phyloP scores from a whole-genome alignment of 2,888 invertebrate genomes.

The Diaphora mendica region DNA sequence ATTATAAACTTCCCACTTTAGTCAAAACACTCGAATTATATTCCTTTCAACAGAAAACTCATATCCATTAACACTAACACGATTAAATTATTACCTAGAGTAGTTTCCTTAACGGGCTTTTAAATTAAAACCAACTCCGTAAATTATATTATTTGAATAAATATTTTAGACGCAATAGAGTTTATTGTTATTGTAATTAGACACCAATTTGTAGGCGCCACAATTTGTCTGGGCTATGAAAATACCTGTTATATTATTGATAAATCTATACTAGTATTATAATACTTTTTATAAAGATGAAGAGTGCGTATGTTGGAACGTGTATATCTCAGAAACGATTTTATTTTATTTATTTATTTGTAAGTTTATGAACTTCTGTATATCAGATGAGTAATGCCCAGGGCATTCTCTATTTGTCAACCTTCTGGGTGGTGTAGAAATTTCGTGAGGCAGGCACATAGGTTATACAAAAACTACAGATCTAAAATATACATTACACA shows the following conservation, averaged over 20 bases:
- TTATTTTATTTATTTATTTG: too few relatives aligned
- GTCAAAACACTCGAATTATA: background rate
- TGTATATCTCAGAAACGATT: background rate
- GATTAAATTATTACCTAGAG: conserved; percentile 17
- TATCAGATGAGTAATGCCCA: too few relatives aligned
- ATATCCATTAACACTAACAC: conserved; percentile 28
- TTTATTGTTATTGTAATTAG: conserved; percentile 51
- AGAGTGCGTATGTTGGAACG: background rate
- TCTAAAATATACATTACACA: too few relatives aligned
- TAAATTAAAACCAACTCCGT: conserved; percentile 19
- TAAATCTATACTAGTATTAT: background rate
- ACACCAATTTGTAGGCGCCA: conserved; percentile 38
- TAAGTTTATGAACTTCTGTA: too few relatives aligned
- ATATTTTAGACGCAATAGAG: conserved; percentile 34
- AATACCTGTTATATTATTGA: conserved; percentile 15
- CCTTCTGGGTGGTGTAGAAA: too few relatives aligned
- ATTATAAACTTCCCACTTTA: background rate
- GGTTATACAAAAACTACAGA: too few relatives aligned
- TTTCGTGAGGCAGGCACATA: too few relatives aligned
- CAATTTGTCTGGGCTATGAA: conserved; percentile 16
- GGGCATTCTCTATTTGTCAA: too few relatives aligned
- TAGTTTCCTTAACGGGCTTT: conserved; percentile 2
- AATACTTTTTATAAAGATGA: background rate
- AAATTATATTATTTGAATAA: conserved; percentile 31
- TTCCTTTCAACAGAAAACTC: background rate